phyloP scores from a whole-genome alignment of 2,888 invertebrate genomes.

The Apamea monoglypha region DNA sequence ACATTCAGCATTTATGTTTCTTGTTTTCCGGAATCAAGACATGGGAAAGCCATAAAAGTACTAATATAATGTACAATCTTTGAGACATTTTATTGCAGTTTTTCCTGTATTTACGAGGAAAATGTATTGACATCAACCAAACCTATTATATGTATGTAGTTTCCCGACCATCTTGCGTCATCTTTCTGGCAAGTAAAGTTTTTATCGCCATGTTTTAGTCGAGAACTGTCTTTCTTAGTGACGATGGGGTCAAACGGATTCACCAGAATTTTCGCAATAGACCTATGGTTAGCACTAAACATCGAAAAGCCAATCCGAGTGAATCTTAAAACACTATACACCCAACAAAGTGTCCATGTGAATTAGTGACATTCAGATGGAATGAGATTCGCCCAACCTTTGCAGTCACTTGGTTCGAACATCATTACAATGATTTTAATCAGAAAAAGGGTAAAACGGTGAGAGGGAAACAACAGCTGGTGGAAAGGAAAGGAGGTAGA shows the following conservation, averaged over 20 bases:
- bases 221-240: not conserved
- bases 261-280: not conserved
- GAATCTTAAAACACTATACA: not conserved
- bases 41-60: constrained; percentile 36
- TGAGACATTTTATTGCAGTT: constrained; percentile 16
- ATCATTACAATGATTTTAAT: not conserved
- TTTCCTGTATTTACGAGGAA: constrained; percentile 18
- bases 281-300: not conserved
- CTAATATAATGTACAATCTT: constrained; percentile 36
- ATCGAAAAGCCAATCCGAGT: not conserved
- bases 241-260: not conserved
- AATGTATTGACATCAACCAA: constrained; percentile 10
- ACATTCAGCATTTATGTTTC: constrained; percentile 37
- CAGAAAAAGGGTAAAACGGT: not conserved
- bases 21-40: constrained; percentile 40
- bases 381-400: not conserved
- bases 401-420: no score
- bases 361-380: not conserved
- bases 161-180: not conserved
- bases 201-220: not conserved
- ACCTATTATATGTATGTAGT: not conserved
- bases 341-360: not conserved
- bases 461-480: not conserved
- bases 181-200: not conserved
- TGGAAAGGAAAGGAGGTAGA: not conserved